Evolutionary conservation across 2,113 vertebrate genomes (phyloP).

Genomic region (Dolichallabes microphthalmus): DNA sequence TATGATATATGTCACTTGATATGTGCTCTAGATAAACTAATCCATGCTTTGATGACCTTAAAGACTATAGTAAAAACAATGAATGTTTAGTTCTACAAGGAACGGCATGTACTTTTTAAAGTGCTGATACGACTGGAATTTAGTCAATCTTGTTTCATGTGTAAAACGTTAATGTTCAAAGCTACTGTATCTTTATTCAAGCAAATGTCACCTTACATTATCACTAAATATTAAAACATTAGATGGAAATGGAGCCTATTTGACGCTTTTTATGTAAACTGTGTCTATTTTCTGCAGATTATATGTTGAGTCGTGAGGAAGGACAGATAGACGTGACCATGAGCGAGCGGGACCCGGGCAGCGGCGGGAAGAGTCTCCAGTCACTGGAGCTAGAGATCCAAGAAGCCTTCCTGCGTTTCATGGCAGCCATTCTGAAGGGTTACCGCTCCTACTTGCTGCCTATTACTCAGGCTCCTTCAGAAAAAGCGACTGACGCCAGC

Average conservation of each 20-base stretch:
- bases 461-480: constrained; percentile 95
- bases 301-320: constrained; percentile 88
- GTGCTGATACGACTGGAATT: constrained; percentile 1
- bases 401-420: constrained; percentile 94
- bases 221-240: neutral
- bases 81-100: neutral
- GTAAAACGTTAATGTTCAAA: neutral
- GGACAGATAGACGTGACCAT: constrained; percentile 84
- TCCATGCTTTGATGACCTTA: neutral
- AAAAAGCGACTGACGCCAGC: constrained; percentile 93
- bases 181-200: neutral
- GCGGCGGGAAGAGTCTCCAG: constrained; percentile 86
- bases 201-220: neutral
- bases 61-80: constrained; percentile 26
- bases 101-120: neutral
- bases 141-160: neutral
- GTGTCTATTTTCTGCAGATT: constrained; percentile 71
- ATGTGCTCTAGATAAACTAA: neutral
- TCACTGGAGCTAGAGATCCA: constrained; percentile 95
- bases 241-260: neutral
- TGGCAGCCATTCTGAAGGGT: constrained; percentile 96
- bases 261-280: constrained; percentile 16
- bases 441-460: constrained; percentile 92
- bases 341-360: constrained; percentile 86
- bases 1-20: constrained; percentile 11